phyloP scores from a whole-genome alignment of 2,113 vertebrate species.

The Mobula hypostoma region DNA sequence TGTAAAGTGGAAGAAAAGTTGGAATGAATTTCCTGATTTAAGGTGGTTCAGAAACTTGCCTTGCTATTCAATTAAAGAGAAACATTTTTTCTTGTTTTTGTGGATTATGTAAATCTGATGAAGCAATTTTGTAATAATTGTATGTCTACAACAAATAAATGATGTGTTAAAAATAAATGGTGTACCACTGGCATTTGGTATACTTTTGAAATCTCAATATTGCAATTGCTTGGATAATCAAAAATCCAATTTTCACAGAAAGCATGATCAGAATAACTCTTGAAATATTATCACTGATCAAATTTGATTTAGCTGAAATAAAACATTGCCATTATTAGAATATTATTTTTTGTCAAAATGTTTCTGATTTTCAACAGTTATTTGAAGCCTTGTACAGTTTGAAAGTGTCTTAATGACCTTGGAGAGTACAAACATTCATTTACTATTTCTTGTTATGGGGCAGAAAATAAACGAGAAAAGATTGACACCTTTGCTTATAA shows the following conservation, averaged over 20 bases:
- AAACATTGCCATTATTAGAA: not conserved
- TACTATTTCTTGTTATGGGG: not conserved
- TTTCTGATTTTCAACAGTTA: not conserved
- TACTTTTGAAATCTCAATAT: not conserved
- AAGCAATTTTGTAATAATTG: not conserved
- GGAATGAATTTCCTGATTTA: not conserved
- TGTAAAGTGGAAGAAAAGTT: not conserved
- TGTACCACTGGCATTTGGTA: not conserved
- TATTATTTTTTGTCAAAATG: not conserved
- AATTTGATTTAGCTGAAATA: slow-evolving; percentile 27
- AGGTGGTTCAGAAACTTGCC: not conserved
- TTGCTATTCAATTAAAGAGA: not conserved
- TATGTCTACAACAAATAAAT: not conserved
- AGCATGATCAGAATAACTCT: not conserved
- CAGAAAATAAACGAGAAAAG: not conserved
- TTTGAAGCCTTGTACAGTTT: not conserved
- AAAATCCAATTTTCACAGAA: slow-evolving; percentile 22
- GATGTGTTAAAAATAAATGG: not conserved
- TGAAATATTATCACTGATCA: not conserved
- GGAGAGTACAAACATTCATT: not conserved
- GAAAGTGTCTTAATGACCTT: not conserved
- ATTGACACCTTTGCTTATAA: not conserved
- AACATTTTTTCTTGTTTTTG: not conserved
- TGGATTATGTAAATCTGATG: not conserved
- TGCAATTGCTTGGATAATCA: not conserved